Conservation (phyloP, 2,113 vertebrate species). For the Neofelis nebulosa region DNA sequence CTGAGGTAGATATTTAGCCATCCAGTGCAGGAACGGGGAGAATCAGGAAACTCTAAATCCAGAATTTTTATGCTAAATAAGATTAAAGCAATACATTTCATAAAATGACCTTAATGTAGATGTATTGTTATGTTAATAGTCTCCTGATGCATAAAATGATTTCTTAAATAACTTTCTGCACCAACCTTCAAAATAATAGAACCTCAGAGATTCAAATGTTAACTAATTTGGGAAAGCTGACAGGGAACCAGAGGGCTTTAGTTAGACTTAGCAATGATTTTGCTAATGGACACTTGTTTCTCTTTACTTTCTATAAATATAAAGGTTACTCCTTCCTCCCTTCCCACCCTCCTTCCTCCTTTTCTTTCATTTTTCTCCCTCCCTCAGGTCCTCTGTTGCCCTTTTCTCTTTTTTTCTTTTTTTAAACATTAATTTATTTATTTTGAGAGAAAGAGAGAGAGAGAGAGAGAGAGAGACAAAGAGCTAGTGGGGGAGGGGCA, state of each 20-base stretch:
- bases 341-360: background rate
- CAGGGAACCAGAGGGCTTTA: background rate
- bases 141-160: background rate
- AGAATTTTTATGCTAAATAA: background rate
- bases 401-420: background rate
- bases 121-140: background rate
- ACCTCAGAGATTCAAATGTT: background rate
- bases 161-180: background rate
- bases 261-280: background rate
- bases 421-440: no score
- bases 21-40: background rate
- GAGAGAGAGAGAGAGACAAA: no score
- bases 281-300: background rate
- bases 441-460: no score
- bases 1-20: background rate
- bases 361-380: no score
- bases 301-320: background rate
- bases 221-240: background rate
- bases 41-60: background rate
- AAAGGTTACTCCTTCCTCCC: background rate
- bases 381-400: background rate
- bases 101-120: background rate
- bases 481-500: no score
- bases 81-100: background rate
- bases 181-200: background rate